Evolutionary conservation across 1,140 invertebrate genomes (phyloP).

Genomic region (Magallana gigas): DNA sequence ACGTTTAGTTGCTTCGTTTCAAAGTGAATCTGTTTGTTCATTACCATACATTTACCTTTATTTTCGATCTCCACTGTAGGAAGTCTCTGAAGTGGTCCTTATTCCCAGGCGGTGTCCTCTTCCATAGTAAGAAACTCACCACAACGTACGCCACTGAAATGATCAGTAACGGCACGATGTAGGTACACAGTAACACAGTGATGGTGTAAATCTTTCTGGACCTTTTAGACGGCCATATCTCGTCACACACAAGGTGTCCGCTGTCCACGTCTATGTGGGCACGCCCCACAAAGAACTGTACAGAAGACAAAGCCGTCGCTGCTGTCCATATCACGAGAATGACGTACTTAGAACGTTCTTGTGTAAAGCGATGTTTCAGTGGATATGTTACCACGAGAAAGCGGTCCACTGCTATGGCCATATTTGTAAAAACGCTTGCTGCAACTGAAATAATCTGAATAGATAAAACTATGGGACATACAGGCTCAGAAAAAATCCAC

Average conservation of each 20-base stretch:
- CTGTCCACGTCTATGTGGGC: slow-evolving; percentile 49
- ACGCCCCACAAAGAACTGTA: slow-evolving; percentile 79
- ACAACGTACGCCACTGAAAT: slow-evolving; percentile 80
- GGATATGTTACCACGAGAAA: slow-evolving; percentile 75
- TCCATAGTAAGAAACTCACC: slow-evolving; percentile 77
- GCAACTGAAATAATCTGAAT: slow-evolving; percentile 74
- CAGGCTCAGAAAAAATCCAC: slow-evolving; percentile 77
- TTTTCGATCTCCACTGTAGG: slow-evolving; percentile 79
- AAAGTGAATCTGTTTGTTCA: too few relatives aligned
- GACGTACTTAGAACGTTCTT: slow-evolving; percentile 70
- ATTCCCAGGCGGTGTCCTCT: slow-evolving; percentile 80
- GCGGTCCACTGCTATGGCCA: slow-evolving; percentile 77
- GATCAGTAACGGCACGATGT: slow-evolving; percentile 80
- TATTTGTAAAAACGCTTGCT: slow-evolving; percentile 76
- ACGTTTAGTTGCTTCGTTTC: too few relatives aligned
- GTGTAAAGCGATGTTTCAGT: slow-evolving; percentile 68
- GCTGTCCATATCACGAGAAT: slow-evolving; percentile 80
- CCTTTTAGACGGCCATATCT: slow-evolving; percentile 66
- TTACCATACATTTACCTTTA: slow-evolving; percentile 77
- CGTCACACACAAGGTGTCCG: slow-evolving; percentile 64
- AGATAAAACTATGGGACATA: slow-evolving; percentile 76
- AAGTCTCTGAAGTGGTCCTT: slow-evolving; percentile 80
- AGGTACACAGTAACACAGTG: slow-evolving; percentile 80
- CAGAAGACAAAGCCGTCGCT: slow-evolving; percentile 76
- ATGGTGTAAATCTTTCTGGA: slow-evolving; percentile 79